Conservation (phyloP, 1,140 invertebrate genomes). For the Drosophila saltans region DNA sequence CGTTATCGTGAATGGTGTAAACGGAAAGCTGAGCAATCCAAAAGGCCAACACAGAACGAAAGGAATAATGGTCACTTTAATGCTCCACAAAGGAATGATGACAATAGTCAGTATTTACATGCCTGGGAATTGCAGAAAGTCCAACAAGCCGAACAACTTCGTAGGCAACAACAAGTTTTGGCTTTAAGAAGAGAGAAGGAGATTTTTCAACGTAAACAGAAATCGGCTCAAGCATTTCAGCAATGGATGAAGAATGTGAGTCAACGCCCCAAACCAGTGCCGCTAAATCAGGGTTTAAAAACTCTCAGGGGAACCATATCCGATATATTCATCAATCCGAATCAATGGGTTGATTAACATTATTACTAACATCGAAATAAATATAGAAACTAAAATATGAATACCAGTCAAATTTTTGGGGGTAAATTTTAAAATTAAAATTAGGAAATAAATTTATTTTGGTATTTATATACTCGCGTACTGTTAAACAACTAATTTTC, state of each 20-base stretch:
- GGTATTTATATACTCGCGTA: too few species aligned
- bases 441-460: too few species aligned
- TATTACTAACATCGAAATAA: slow-evolving; percentile 13
- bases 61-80: too few species aligned
- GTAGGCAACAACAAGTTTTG: slow-evolving; percentile 12
- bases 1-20: slow-evolving; percentile 50
- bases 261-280: slow-evolving; percentile 65
- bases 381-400: not conserved
- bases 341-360: slow-evolving; percentile 45
- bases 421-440: too few species aligned
- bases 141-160: slow-evolving; percentile 30
- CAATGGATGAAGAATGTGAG: slow-evolving; percentile 52
- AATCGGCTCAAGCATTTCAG: slow-evolving; percentile 46
- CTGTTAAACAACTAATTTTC: too few species aligned
- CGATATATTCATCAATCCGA: slow-evolving; percentile 61
- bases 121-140: slow-evolving; percentile 56
- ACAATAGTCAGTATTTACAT: slow-evolving; percentile 16
- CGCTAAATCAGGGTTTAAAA: slow-evolving; percentile 54
- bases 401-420: too few species aligned
- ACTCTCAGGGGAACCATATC: slow-evolving; percentile 68
- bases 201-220: slow-evolving; percentile 31
- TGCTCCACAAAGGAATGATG: not conserved
- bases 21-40: slow-evolving; percentile 33
- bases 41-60: not conserved
- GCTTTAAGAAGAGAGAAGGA: slow-evolving; percentile 21